Base-by-base conservation (phyloP, 2,797 vertebrate genomes). In the Balearica regulorum region DNA sequence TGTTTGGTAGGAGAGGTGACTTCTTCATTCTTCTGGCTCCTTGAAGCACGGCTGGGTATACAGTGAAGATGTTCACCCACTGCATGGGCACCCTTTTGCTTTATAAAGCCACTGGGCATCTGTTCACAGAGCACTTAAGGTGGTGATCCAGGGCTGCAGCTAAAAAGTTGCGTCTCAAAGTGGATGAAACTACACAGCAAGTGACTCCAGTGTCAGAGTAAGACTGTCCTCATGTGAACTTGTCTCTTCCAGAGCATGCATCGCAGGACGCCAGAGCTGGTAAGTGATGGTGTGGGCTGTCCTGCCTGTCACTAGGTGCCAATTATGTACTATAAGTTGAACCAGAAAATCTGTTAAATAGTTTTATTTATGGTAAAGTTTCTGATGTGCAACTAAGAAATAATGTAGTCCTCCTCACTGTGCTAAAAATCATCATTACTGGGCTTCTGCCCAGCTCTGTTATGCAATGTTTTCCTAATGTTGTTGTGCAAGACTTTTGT, bases 261-360 rank as follows among this genome's bases (percentile, higher is more conserved):
- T 9, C 0, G 0, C 5, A 2, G 37, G 54, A 84, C 39, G 61
- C 24, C 31, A 20, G 46, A 51, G 33, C 54, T 31, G 43, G 20
- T 11, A 44, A 17, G 14, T 28, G 22, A 44, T 37, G 39, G 29
- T 69, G 46, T n/a, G 49, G n/a, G 61, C 61, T 88, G 31, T 71
- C 37, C 57, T 75, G 24, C 39, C 29, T 84, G 68, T 51, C 33
- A 37, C 65, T 75, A 81, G 29, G 29, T 87, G 29, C 73, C 83
- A 77, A 20, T 86, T 87, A 22, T 33, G 31, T 20, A 49, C 61
- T 43, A 2, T 13, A 83, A 81, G 33, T 64, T 29, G 58, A 93
- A 75, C 55, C 20, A 39, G 58, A 76, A 72, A 85, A 55, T 46
- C 20, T 13, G 4, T 48, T 72, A 25, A 92, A 46, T 24, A 2